phyloP scores from a whole-genome alignment of 2,888 invertebrate genomes.

The Cheiracanthium punctorium region DNA sequence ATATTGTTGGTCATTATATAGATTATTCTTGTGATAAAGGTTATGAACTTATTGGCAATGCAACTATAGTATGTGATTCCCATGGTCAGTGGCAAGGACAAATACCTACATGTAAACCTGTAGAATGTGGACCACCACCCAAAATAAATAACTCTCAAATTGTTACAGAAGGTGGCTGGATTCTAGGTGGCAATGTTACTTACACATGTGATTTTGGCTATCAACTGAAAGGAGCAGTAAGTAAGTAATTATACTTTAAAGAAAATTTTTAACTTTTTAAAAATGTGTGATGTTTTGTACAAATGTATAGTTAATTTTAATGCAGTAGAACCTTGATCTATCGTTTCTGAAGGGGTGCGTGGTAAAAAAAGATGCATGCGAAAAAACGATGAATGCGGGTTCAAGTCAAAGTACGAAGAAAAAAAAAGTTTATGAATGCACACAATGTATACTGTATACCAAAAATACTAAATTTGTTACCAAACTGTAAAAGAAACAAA shows the following conservation, averaged over 20 bases:
- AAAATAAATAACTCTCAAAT: conserved; percentile 58
- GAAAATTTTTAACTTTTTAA: no score
- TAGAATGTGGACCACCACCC: conserved; percentile 66
- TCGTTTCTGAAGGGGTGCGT: no score
- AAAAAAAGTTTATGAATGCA: no score
- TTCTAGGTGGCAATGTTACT: conserved; percentile 61
- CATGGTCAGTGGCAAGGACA: conserved; percentile 72
- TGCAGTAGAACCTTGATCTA: no score
- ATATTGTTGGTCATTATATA: conserved; percentile 68
- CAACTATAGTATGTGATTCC: conserved; percentile 68
- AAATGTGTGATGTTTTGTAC: no score
- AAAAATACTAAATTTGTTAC: no score
- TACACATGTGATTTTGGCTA: conserved; percentile 71
- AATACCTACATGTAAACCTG: conserved; percentile 39
- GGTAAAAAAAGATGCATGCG: no score
- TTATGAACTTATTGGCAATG: conserved; percentile 72
- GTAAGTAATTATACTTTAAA: conserved; percentile 48
- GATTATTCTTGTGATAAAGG: conserved; percentile 72
- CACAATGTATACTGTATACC: no score
- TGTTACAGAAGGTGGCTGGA: conserved; percentile 67
- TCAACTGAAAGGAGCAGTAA: conserved; percentile 66
- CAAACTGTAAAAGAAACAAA: no score
- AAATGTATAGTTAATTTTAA: no score
- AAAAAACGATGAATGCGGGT: no score
- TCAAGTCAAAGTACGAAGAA: no score